Evolutionary conservation across 2,888 invertebrate species (phyloP).

Genomic region (Polietes domitor): DNA sequence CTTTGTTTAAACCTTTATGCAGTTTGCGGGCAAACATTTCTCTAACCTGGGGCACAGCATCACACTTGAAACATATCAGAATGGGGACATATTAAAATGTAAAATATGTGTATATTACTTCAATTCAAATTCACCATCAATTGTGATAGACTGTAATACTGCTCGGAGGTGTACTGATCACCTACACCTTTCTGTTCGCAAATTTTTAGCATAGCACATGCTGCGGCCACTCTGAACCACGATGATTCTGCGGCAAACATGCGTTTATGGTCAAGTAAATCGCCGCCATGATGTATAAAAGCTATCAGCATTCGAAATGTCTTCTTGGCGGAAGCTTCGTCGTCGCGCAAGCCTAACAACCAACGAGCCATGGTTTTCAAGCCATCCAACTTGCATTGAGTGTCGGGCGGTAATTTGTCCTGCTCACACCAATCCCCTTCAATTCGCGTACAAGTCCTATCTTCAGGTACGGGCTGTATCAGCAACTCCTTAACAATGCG

Average conservation of each 20-base stretch:
- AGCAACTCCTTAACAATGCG: constrained; percentile 97
- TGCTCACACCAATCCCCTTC: constrained; percentile 89
- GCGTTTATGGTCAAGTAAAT: constrained; percentile 88
- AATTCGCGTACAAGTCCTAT: constrained; percentile 78
- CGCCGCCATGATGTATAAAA: constrained; percentile 95
- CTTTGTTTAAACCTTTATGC: constrained; percentile 92
- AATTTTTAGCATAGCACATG: constrained; percentile 97
- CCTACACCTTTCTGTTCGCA: constrained; percentile 98
- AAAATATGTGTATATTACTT: neutral
- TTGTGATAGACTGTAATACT: constrained; percentile 95
- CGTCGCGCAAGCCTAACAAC: constrained; percentile 94
- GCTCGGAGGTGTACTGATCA: constrained; percentile 95
- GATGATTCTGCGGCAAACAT: constrained; percentile 94
- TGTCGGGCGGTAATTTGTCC: constrained; percentile 93
- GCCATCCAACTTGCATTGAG: constrained; percentile 95
- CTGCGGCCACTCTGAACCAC: constrained; percentile 94
- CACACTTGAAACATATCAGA: constrained; percentile 82
- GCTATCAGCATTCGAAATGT: constrained; percentile 97
- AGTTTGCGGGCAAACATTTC: constrained; percentile 94
- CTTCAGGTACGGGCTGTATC: constrained; percentile 88
- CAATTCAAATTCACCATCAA: constrained; percentile 86
- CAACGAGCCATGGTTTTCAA: constrained; percentile 98
- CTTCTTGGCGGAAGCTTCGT: constrained; percentile 93
- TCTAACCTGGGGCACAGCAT: constrained; percentile 90
- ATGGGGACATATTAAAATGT: neutral